Evolutionary conservation across 2,888 invertebrate genomes (phyloP).

Genomic region (Drosophila percnosoma): DNA sequence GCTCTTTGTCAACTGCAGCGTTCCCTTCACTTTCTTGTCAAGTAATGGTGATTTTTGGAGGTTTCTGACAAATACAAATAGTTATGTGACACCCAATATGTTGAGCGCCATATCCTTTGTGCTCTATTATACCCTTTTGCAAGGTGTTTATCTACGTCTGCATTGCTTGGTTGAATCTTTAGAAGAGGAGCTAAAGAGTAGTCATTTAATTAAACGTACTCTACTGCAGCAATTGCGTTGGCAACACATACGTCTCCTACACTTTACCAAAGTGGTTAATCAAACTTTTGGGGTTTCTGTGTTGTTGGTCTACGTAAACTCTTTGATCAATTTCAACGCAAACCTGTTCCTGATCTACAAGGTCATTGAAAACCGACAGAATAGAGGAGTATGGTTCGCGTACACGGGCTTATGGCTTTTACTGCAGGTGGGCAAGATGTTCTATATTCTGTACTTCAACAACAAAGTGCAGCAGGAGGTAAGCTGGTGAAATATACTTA

Average conservation of each 20-base stretch:
- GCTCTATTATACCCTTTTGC: constrained; percentile 50
- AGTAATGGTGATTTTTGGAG: not conserved
- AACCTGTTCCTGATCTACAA: constrained; percentile 60
- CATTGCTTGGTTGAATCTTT: constrained; percentile 28
- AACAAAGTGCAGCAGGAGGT: constrained; percentile 48
- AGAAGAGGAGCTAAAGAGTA: constrained; percentile 24
- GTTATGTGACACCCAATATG: constrained; percentile 55
- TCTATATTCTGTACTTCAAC: constrained; percentile 52
- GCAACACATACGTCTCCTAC: constrained; percentile 37
- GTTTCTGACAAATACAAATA: constrained; percentile 22
- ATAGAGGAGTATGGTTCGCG: constrained; percentile 36
- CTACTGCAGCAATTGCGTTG: constrained; percentile 41
- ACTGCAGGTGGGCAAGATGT: constrained; percentile 54
- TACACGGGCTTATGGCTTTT: constrained; percentile 45
- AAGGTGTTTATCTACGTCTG: constrained; percentile 45
- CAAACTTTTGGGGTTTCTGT: constrained; percentile 46
- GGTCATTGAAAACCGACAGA: constrained; percentile 26
- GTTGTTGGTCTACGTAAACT: constrained; percentile 47
- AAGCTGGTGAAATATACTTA: not conserved
- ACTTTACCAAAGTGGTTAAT: constrained; percentile 52
- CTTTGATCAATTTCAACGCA: constrained; percentile 59
- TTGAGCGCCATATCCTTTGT: constrained; percentile 51
- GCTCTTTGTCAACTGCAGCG: constrained; percentile 15
- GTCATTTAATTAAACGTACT: constrained; percentile 9
- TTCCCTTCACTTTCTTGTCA: constrained; percentile 16